Conservation (phyloP, 2,113 vertebrate genomes). For the Athene noctua region DNA sequence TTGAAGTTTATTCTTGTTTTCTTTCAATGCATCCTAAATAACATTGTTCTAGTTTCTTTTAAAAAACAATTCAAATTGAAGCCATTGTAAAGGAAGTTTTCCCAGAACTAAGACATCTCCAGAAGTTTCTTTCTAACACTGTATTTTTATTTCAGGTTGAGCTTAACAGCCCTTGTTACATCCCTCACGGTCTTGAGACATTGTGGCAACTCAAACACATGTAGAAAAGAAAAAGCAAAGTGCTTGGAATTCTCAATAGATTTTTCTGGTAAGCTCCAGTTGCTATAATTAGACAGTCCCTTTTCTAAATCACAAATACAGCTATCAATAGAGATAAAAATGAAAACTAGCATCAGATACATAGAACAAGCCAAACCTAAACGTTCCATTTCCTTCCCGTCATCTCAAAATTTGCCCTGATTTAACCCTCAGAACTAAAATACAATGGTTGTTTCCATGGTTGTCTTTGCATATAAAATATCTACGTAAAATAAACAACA, state of each 20-base stretch:
- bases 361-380: not conserved
- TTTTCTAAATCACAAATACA: constrained; percentile 27
- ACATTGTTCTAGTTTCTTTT: not conserved
- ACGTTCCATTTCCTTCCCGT: not conserved
- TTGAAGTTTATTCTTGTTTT: not conserved
- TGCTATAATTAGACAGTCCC: constrained; percentile 27
- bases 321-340: constrained; percentile 41
- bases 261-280: not conserved
- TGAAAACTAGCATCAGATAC: constrained; percentile 9
- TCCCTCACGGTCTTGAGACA: not conserved
- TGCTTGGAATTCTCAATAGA: constrained; percentile 14
- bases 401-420: not conserved
- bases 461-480: not conserved
- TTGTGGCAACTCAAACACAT: not conserved
- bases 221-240: constrained; percentile 1
- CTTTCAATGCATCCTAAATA: not conserved
- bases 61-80: not conserved
- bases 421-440: not conserved
- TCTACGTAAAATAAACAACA: not conserved
- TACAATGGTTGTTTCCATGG: not conserved
- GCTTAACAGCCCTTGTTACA: not conserved
- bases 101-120: not conserved
- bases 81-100: not conserved
- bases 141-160: not conserved
- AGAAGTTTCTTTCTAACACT: not conserved